These are phyloP conservation scores for Andrena camellia DNA, from an alignment of 2,888 invertebrate species.

Conservation along the genomic window DNA sequence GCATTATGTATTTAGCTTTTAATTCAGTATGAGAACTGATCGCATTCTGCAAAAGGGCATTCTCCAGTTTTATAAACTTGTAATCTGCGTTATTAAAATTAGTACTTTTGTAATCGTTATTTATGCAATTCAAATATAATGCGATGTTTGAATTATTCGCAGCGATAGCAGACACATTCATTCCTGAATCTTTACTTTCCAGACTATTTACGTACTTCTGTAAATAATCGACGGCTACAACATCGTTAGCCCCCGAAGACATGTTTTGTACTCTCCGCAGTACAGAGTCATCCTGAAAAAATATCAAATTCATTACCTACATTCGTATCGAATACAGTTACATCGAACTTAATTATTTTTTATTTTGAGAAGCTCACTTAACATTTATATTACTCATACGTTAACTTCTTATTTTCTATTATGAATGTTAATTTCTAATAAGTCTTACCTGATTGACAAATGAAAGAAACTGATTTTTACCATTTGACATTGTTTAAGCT, in stretches of 20 bases:
- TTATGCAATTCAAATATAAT: constrained; percentile 56
- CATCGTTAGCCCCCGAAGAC: constrained; percentile 48
- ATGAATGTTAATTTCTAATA: neutral
- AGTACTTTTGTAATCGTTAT: constrained; percentile 46
- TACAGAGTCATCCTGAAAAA: constrained; percentile 57
- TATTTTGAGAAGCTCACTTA: neutral
- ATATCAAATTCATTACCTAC: neutral
- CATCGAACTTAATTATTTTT: neutral
- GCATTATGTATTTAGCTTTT: constrained; percentile 23
- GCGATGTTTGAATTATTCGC: constrained; percentile 55
- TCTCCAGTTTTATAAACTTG: constrained; percentile 69
- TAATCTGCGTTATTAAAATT: constrained; percentile 63
- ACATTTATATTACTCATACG: neutral
- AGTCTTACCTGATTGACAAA: constrained; percentile 59
- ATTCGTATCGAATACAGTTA: neutral
- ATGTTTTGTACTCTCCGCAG: constrained; percentile 59
- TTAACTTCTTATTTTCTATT: neutral
- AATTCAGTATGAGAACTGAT: constrained; percentile 17
- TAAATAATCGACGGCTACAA: constrained; percentile 64
- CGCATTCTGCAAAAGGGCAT: constrained; percentile 43
- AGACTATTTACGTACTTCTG: constrained; percentile 68
- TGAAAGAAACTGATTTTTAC: constrained; percentile 29
- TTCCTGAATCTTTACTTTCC: constrained; percentile 70
- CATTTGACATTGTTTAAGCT: constrained; percentile 34
- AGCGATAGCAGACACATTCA: constrained; percentile 54